A percentile compares a stretch with the other conserved stretches of the same genome.
These are phyloP conservation scores for Lordiphosa fenestrarum DNA, from an alignment of 2,888 invertebrate genomes.

Conservation along the genomic window DNA sequence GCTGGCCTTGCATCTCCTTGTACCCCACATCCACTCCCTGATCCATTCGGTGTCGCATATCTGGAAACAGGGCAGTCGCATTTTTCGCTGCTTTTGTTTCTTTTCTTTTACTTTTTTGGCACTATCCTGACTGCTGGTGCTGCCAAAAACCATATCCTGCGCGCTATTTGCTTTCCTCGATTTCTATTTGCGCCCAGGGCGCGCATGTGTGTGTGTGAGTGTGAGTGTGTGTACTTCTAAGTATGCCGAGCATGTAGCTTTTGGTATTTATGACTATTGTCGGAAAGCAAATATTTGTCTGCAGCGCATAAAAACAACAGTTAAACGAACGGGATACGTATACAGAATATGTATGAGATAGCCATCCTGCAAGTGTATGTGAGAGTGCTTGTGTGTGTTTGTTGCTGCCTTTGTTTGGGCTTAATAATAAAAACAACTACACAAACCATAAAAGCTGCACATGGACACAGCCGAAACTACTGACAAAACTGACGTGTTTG, in stretches of 20 bases:
- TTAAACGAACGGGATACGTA: slow-evolving; percentile 77
- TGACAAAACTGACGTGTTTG: slow-evolving; percentile 55
- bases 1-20: slow-evolving; percentile 11
- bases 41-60: not conserved
- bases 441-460: slow-evolving; percentile 33
- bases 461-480: slow-evolving; percentile 56
- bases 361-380: slow-evolving; percentile 23
- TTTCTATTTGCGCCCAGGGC: slow-evolving; percentile 70
- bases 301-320: slow-evolving; percentile 80
- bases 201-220: slow-evolving; percentile 33
- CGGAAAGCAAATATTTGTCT: slow-evolving; percentile 81
- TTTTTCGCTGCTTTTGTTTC: slow-evolving; percentile 57
- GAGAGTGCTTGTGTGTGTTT: slow-evolving; percentile 22
- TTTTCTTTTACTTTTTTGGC: slow-evolving; percentile 58
- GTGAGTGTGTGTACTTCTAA: slow-evolving; percentile 67
- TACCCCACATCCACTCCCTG: not conserved
- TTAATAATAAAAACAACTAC: slow-evolving; percentile 37
- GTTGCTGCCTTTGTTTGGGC: slow-evolving; percentile 23
- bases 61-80: slow-evolving; percentile 40
- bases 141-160: slow-evolving; percentile 74
- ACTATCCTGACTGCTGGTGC: slow-evolving; percentile 48
- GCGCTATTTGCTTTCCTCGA: slow-evolving; percentile 74
- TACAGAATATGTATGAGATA: slow-evolving; percentile 75
- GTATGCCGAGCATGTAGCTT: slow-evolving; percentile 79
- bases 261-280: slow-evolving; percentile 80